These are phyloP conservation scores for Thamnaconus septentrionalis DNA, from an alignment of 2,113 vertebrate genomes.

Conservation along the genomic window DNA sequence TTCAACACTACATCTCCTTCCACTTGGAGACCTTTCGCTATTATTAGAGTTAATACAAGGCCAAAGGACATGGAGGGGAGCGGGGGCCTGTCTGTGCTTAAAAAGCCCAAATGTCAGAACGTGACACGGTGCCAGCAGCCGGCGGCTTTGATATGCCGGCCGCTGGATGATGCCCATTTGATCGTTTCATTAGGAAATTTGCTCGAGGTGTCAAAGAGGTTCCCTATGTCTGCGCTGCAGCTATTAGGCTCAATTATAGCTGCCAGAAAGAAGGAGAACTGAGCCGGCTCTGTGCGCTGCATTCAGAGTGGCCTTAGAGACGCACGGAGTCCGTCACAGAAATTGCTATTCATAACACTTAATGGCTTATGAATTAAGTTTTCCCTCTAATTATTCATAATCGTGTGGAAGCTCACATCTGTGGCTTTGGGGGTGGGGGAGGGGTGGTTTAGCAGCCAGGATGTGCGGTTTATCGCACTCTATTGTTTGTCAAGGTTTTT, in stretches of 20 bases:
- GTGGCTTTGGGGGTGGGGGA: slow-evolving; percentile 13
- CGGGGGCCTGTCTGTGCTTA: slow-evolving; percentile 68
- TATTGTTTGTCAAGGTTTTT: too few species aligned
- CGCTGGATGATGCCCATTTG: slow-evolving; percentile 82
- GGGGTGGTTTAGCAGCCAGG: neutral
- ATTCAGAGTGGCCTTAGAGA: slow-evolving; percentile 87
- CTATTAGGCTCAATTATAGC: slow-evolving; percentile 91
- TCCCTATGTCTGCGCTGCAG: slow-evolving; percentile 83
- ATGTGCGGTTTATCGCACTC: too few species aligned
- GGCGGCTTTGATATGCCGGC: slow-evolving; percentile 78
- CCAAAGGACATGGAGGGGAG: slow-evolving; percentile 70
- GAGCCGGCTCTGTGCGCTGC: slow-evolving; percentile 80
- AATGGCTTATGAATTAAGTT: slow-evolving; percentile 79
- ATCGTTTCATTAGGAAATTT: slow-evolving; percentile 83
- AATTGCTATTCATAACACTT: slow-evolving; percentile 88
- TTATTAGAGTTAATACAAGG: slow-evolving; percentile 69
- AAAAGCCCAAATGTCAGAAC: slow-evolving; percentile 67
- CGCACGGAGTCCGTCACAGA: slow-evolving; percentile 89
- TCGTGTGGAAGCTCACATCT: slow-evolving; percentile 60
- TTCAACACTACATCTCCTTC: slow-evolving; percentile 62
- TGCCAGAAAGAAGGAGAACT: slow-evolving; percentile 87
- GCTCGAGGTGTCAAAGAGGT: slow-evolving; percentile 85
- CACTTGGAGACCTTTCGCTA: slow-evolving; percentile 54
- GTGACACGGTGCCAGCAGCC: slow-evolving; percentile 74
- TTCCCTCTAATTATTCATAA: slow-evolving; percentile 90